These are phyloP conservation scores for Hepsetus odoe DNA, from an alignment of 2,113 vertebrate species.

Conservation along the genomic window DNA sequence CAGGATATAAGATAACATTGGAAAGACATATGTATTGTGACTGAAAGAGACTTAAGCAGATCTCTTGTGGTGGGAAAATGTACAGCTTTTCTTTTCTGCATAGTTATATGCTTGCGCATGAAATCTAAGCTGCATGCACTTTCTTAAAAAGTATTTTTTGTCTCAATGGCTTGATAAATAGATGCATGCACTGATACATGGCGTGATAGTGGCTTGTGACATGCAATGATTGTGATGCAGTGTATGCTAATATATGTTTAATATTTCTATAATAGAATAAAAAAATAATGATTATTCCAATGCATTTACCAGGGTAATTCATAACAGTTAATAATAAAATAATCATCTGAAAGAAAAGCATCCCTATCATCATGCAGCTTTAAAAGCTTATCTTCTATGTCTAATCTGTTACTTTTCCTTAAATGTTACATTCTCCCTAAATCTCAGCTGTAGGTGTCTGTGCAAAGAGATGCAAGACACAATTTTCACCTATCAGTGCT, in stretches of 20 bases:
- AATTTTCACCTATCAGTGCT: background rate
- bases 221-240: background rate
- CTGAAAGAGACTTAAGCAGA: background rate
- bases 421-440: background rate
- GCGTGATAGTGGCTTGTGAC: background rate
- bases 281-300: too few relatives aligned
- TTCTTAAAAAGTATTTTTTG: background rate
- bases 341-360: too few relatives aligned
- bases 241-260: too few relatives aligned
- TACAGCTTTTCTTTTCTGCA: background rate
- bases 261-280: background rate
- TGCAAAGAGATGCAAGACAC: background rate
- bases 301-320: too few relatives aligned
- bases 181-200: background rate
- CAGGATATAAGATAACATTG: background rate
- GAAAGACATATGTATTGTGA: background rate
- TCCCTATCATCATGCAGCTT: background rate
- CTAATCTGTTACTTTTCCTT: background rate
- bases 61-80: background rate
- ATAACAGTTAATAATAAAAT: too few relatives aligned
- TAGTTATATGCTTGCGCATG: too few relatives aligned
- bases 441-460: background rate
- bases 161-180: background rate
- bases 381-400: background rate
- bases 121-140: background rate